These are phyloP conservation scores for Florisuga fusca DNA, from an alignment of 2,797 vertebrate genomes.

Conservation along the genomic window DNA sequence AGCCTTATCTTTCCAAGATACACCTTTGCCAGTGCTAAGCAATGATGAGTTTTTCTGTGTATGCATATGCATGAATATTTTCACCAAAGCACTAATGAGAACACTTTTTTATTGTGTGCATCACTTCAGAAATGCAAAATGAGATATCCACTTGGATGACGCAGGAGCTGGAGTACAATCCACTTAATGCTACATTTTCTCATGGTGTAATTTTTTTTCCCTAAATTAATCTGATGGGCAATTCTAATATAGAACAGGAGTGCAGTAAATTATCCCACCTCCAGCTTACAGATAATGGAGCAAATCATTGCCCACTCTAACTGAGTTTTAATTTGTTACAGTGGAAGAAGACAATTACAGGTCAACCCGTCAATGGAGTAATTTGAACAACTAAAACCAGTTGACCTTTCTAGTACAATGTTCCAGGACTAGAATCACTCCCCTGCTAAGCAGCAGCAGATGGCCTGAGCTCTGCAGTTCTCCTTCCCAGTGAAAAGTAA, in stretches of 20 bases:
- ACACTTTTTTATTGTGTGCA: neutral
- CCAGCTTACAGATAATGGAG: conserved; percentile 18
- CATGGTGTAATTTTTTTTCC: neutral
- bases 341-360: conserved; percentile 29
- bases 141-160: neutral
- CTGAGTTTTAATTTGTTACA: conserved; percentile 52
- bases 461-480: neutral
- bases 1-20: neutral
- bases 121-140: neutral
- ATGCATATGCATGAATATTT: neutral
- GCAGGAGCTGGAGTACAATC: neutral
- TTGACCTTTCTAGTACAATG: neutral
- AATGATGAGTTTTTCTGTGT: neutral
- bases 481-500: neutral
- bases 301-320: conserved; percentile 17
- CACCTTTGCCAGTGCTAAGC: neutral
- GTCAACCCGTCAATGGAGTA: conserved; percentile 36
- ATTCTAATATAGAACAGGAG: neutral
- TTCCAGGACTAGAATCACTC: neutral
- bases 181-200: neutral
- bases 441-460: conserved; percentile 54
- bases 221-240: neutral
- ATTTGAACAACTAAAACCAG: conserved; percentile 19
- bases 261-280: conserved; percentile 14
- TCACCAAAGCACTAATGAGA: neutral